Evolutionary conservation across 37 sponge, comb jelly and placozoan genomes (phyloP).

Genomic region (Aplysina aerophoba): DNA sequence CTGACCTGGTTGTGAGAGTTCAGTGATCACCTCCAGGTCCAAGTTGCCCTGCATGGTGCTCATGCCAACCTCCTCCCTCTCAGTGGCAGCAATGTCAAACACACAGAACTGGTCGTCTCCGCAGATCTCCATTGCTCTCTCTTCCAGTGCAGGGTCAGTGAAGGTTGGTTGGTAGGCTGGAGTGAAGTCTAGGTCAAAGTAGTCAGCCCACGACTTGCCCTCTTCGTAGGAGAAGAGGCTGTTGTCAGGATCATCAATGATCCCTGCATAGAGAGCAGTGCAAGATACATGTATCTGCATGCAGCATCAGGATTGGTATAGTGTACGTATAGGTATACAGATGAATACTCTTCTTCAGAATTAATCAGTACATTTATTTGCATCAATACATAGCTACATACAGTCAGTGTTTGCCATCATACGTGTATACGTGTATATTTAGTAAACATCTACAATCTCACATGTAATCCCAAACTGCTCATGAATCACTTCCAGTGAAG

Average conservation of each 20-base stretch:
- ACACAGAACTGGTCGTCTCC: conserved; percentile 56
- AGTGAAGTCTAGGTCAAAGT: conserved; percentile 54
- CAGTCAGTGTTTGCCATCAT: not conserved
- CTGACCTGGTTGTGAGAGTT: conserved; percentile 57
- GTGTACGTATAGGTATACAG: too few relatives aligned
- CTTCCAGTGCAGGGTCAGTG: conserved; percentile 34
- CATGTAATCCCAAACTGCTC: conserved; percentile 52
- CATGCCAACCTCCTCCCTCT: conserved; percentile 51
- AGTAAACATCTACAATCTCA: not conserved
- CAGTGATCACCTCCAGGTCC: conserved; percentile 31
- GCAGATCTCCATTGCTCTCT: conserved; percentile 48
- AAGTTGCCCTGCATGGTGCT: conserved; percentile 47
- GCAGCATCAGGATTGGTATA: too few relatives aligned
- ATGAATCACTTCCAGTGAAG: conserved; percentile 41
- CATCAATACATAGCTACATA: not conserved
- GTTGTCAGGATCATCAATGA: conserved; percentile 13
- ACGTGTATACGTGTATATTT: not conserved
- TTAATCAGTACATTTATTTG: too few relatives aligned
- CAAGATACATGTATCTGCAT: too few relatives aligned
- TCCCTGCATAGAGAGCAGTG: too few relatives aligned
- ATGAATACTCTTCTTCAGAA: too few relatives aligned
- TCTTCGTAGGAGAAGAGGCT: conserved; percentile 56
- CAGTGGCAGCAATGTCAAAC: conserved; percentile 69
- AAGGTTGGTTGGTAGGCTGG: conserved; percentile 56
- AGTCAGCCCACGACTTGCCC: conserved; percentile 52